phyloP scores from a whole-genome alignment of 2,113 vertebrate genomes.

The Cyprichromis sp. region DNA sequence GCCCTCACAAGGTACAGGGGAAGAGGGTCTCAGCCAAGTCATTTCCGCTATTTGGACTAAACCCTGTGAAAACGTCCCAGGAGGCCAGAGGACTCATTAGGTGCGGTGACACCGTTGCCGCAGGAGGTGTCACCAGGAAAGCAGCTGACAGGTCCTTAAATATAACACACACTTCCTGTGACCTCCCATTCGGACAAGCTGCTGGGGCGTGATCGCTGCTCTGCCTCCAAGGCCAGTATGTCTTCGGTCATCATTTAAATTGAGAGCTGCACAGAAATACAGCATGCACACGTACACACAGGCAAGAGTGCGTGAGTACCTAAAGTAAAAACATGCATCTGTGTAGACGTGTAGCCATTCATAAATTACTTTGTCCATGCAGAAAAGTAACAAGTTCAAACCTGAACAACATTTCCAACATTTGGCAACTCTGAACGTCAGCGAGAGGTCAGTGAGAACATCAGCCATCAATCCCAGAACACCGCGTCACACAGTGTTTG shows the following conservation, averaged over 20 bases:
- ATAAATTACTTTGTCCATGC: background rate
- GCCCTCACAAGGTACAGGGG: background rate
- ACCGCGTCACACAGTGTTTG: background rate
- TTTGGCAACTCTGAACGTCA: background rate
- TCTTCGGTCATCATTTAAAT: slow-evolving; percentile 6
- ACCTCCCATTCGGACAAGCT: slow-evolving; percentile 30
- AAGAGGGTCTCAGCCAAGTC: slow-evolving; percentile 22
- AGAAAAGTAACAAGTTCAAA: background rate
- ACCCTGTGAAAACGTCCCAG: slow-evolving; percentile 19
- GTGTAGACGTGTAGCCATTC: background rate
- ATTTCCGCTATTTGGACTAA: slow-evolving; percentile 53
- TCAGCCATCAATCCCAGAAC: background rate
- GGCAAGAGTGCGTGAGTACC: background rate
- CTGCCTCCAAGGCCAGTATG: slow-evolving; percentile 2
- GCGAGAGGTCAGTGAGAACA: background rate
- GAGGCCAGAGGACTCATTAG: slow-evolving; percentile 49
- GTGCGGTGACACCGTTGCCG: slow-evolving; percentile 35
- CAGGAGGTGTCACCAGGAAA: slow-evolving; percentile 50
- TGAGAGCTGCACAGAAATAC: background rate
- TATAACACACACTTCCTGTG: slow-evolving; percentile 40
- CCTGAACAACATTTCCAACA: background rate
- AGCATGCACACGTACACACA: background rate
- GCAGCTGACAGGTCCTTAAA: slow-evolving; percentile 38
- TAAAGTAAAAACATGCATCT: background rate
- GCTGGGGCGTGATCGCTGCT: background rate